Percentiles rank a stretch among this genome's conserved stretches.
phyloP scores from a whole-genome alignment of 2,888 invertebrate genomes.

The Andrena fulva region DNA sequence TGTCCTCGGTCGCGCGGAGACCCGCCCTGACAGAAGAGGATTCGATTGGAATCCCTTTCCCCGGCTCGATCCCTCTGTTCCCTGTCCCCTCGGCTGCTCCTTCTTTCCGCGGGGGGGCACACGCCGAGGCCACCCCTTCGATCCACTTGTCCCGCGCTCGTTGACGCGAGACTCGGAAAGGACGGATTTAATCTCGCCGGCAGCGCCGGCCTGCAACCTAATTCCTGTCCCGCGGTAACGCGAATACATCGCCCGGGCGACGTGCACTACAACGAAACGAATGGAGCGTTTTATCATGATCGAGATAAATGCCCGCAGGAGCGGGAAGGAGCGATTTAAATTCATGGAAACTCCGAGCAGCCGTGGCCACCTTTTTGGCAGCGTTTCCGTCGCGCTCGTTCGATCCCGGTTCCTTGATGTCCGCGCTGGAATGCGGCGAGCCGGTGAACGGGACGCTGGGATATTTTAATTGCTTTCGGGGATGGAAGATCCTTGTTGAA shows the following conservation, averaged over 20 bases:
- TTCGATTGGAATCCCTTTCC: constrained; percentile 40
- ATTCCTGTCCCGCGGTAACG: constrained; percentile 16
- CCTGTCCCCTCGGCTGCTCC: neutral
- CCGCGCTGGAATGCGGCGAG: neutral
- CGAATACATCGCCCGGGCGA: neutral
- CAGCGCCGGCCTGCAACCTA: constrained; percentile 27
- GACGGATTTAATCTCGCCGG: constrained; percentile 30
- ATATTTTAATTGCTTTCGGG: constrained; percentile 2
- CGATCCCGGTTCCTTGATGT: neutral
- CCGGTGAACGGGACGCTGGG: neutral
- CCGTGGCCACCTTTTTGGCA: constrained; percentile 16
- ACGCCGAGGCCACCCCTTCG: neutral
- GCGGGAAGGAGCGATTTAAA: constrained; percentile 17
- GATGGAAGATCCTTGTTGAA: too few relatives aligned
- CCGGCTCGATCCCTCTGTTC: constrained; percentile 2
- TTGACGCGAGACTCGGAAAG: neutral
- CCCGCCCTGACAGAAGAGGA: constrained; percentile 34
- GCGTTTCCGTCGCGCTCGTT: neutral
- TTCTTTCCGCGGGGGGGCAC: neutral
- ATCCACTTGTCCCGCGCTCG: constrained; percentile 2
- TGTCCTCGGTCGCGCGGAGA: constrained; percentile 25
- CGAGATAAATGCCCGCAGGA: constrained; percentile 24
- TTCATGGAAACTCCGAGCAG: constrained; percentile 14
- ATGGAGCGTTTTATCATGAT: constrained; percentile 27
- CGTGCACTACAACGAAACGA: neutral